Evolutionary conservation across 2,113 vertebrate species (phyloP).

Genomic region (Pitta sordida): DNA sequence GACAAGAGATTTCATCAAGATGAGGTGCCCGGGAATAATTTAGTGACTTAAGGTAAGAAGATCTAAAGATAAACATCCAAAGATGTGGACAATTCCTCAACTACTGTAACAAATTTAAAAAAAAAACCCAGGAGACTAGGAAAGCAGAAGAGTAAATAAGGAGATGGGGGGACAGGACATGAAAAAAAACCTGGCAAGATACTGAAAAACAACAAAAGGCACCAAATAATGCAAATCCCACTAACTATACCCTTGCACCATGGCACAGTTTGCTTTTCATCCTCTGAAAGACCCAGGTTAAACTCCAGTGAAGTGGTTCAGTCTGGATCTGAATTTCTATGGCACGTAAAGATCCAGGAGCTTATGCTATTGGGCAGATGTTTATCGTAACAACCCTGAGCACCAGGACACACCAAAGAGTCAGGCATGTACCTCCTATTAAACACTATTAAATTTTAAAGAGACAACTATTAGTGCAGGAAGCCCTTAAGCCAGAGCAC

Average conservation of each 20-base stretch:
- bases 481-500: not conserved
- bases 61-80: not conserved
- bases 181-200: not conserved
- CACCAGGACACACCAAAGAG: not conserved
- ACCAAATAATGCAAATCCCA: not conserved
- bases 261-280: not conserved
- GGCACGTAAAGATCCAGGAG: not conserved
- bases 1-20: not conserved
- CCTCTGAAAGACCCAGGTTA: not conserved
- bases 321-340: not conserved
- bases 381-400: not conserved
- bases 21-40: not conserved
- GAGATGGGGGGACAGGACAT: accelerated
- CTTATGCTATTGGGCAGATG: not conserved
- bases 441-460: not conserved
- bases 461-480: not conserved
- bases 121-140: not conserved
- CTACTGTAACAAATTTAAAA: not conserved
- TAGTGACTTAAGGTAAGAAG: not conserved
- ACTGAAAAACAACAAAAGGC: not conserved
- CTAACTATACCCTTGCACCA: not conserved
- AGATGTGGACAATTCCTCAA: not conserved
- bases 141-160: not conserved
- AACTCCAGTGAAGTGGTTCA: not conserved
- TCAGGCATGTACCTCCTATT: not conserved